These are phyloP conservation scores for Stenoptilia bipunctidactyla DNA, from an alignment of 2,888 invertebrate species.

Conservation along the genomic window DNA sequence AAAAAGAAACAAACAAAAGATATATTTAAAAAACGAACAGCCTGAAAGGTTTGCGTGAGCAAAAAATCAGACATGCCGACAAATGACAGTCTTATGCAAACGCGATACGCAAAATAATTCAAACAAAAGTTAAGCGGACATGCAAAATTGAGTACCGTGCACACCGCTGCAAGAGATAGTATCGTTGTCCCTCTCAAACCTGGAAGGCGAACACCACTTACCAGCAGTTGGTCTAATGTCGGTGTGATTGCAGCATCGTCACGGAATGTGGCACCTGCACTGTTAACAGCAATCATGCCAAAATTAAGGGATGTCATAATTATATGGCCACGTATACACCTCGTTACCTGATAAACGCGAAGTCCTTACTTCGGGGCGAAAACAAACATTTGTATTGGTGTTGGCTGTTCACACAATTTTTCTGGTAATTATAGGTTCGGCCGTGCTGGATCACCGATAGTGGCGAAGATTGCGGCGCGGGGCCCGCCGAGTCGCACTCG, in stretches of 20 bases:
- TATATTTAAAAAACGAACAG: too few relatives aligned
- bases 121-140: neutral
- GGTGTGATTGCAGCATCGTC: constrained; percentile 7
- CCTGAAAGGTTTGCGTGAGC: too few relatives aligned
- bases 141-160: neutral
- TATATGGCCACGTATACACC: constrained; percentile 32
- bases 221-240: constrained; percentile 4
- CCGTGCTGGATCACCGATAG: neutral
- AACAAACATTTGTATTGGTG: constrained; percentile 53
- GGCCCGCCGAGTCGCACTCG: neutral
- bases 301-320: constrained; percentile 43
- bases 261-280: constrained; percentile 36
- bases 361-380: constrained; percentile 43
- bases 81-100: neutral
- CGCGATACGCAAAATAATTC: neutral
- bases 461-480: constrained; percentile 7
- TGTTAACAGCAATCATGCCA: constrained; percentile 25
- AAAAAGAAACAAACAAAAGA: too few relatives aligned
- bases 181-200: neutral
- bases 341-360: constrained; percentile 42
- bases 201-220: neutral
- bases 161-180: neutral
- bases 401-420: constrained; percentile 29
- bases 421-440: neutral
- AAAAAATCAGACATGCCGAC: too few relatives aligned